Base-by-base conservation (phyloP, 2,113 vertebrate species). In the Sphaerodactylus townsendi region DNA sequence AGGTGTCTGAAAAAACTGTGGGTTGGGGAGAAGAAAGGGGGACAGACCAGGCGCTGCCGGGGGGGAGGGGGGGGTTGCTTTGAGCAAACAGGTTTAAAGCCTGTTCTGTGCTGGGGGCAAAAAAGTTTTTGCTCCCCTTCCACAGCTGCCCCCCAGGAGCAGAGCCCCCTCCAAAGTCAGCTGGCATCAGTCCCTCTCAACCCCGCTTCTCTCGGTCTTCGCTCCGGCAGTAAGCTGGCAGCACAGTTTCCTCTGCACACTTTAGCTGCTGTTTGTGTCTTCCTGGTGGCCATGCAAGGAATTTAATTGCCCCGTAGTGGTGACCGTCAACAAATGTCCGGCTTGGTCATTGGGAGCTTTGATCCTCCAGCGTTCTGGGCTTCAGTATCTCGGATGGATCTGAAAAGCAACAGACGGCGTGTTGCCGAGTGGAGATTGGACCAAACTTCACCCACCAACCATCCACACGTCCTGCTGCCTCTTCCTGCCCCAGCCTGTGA, bases 371-470 rank as follows among this genome's bases (percentile, higher is more conserved):
- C 21, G 14, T 13, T 62, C 14, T 39, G 71, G 53, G 33, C 37
- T 44, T 85, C 33, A 78, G 41, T 85, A 25, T 39, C 75, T 85
- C 35, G 83, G 66, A 17, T 85, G 83, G 83, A 85, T 85, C 83
- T 85, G 83, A 30, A 62, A 84, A 39, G 68, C 21, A 72, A 78
- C 33, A 15, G 8, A 30, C 4, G 10, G 35, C 56, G 72, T 48
- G 10, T 44, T 5, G 5, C 64, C 8, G 62, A 19, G 41, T 21
- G 39, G 50, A 64, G 48, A 28, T 74, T 28, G 37, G 35, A 17
- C 50, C 33, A 35, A 15, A 19, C 9, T 4, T n/a, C 33, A 33
- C 23, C 62, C 15, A 41, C 11, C n/a, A n/a, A n/a, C n/a, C 39
- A 10, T 56, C 68, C 50, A 28, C 7, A 21, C 25, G 28, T 10